These are phyloP conservation scores for Lycaena phlaeas DNA, from an alignment of 2,888 invertebrate species.

Conservation along the genomic window DNA sequence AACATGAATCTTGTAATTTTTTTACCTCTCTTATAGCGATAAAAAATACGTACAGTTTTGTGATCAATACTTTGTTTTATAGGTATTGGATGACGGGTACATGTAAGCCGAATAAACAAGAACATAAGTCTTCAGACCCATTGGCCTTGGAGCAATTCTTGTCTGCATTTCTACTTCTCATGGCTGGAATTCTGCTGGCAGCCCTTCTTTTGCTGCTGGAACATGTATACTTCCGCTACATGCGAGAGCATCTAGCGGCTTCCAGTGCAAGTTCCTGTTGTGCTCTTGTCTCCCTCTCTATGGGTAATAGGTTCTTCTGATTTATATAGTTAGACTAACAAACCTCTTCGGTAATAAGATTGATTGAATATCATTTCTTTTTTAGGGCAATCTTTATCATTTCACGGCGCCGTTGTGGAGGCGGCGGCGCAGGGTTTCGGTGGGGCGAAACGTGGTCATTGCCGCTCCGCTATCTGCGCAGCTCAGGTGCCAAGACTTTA, in stretches of 20 bases:
- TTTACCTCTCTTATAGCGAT: no score
- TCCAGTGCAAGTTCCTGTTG: slow-evolving; percentile 94
- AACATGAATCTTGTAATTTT: no score
- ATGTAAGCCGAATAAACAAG: slow-evolving; percentile 92
- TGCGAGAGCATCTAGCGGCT: slow-evolving; percentile 88
- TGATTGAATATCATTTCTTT: no score
- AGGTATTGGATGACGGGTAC: slow-evolving; percentile 98
- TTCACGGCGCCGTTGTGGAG: slow-evolving; percentile 62
- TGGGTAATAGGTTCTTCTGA: slow-evolving; percentile 84
- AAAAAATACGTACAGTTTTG: no score
- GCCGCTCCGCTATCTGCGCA: slow-evolving; percentile 83
- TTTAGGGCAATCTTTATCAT: slow-evolving; percentile 77
- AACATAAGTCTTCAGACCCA: slow-evolving; percentile 92
- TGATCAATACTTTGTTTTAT: neutral
- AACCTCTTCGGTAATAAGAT: no score
- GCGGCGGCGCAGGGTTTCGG: slow-evolving; percentile 55
- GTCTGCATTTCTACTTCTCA: slow-evolving; percentile 95
- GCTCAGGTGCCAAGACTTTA: slow-evolving; percentile 82
- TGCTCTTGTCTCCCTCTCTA: slow-evolving; percentile 91
- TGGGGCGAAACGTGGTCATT: slow-evolving; percentile 47
- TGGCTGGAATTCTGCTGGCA: slow-evolving; percentile 94
- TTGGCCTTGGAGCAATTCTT: slow-evolving; percentile 95
- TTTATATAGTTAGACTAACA: no score
- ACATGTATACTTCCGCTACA: slow-evolving; percentile 95
- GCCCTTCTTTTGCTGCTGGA: slow-evolving; percentile 90